Base-by-base conservation (phyloP, 2,888 invertebrate genomes). In the Amphiduros pacificus region DNA sequence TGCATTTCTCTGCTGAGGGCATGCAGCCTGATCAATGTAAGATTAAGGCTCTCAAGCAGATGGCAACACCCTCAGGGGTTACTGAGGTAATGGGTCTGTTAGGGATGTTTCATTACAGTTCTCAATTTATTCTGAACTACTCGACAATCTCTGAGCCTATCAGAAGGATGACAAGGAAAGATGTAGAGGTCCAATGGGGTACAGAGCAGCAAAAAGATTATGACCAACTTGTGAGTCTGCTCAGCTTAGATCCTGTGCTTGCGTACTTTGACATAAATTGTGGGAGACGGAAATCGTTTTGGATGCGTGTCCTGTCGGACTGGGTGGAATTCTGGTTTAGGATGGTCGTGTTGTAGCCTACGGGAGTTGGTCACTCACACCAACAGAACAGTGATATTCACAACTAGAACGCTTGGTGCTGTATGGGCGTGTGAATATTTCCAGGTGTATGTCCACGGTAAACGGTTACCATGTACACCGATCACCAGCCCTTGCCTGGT, bases 71-170 rank as follows among this genome's bases (percentile, higher is more conserved):
- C 2, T 65, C 59, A 28, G 68, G 71, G 52, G 48, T 17, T 4
- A 17, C 44, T 20, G 63, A 74, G 29, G 55, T 75, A n/a, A 57
- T 66, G 5, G 66, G 70, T 2, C 71, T 72, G 52, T 32, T 74
- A 2, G 72, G 74, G 0, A 53, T 32, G 50, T 73, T 17, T 5
- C 6, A n/a, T 53, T 28, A n/a, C 20, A 20, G 53, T 31, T 4
- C 53, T 11, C 14, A 31, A 31, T 53, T 29, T 20, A 32, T 53
- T 9, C 5, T 11, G n/a, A 20, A 32, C 5, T 53, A 11, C 3
- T 4, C 53, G 4, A 17, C 28, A 3, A n/a, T 53, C n/a, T 17
- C 5, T 3, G 53, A 9, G n/a, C 53, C 53, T 4, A n/a, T 53
- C 5, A 5, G 53, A 6, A 20, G 24, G 4, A 6, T 53, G 4